A percentile compares a stretch with the other conserved stretches of the same genome.
Conservation (phyloP, 2,113 vertebrate genomes). For the Oryzias melastigma region DNA sequence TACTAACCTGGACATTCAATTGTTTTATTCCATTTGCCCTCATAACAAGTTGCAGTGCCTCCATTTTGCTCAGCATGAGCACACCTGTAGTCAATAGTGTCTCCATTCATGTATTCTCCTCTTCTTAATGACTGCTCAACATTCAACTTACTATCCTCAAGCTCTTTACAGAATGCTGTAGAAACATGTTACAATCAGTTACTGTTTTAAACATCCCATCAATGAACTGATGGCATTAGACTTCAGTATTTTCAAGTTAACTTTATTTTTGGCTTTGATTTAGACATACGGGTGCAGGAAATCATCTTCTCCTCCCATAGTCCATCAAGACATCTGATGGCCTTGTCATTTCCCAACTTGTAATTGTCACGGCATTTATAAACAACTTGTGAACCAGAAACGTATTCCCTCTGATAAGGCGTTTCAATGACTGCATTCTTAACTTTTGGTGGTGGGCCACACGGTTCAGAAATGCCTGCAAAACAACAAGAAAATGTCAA, state of each 20-base stretch:
- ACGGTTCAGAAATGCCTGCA: neutral
- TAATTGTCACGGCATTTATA: slow-evolving; percentile 35
- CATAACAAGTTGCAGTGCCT: no score
- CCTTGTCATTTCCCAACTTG: accelerated
- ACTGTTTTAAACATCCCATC: neutral
- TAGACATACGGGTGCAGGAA: slow-evolving; percentile 41
- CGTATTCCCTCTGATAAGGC: neutral
- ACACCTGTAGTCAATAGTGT: no score
- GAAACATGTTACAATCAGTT: neutral
- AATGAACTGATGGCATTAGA: neutral
- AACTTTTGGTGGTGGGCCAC: slow-evolving; percentile 28
- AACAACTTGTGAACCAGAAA: neutral
- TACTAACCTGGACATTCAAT: no score
- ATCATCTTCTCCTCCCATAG: slow-evolving; percentile 25
- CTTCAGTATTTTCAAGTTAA: neutral
- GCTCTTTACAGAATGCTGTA: no score
- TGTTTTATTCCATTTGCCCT: no score
- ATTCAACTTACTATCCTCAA: no score
- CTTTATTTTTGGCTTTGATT: neutral
- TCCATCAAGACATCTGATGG: slow-evolving; percentile 13
- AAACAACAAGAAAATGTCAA: slow-evolving; percentile 2
- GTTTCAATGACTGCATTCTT: slow-evolving; percentile 28
- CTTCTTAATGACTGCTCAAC: no score
- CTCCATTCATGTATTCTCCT: no score
- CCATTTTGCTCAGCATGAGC: no score